Evolutionary conservation across 1,140 invertebrate genomes (phyloP).

Genomic region (Dreissena polymorpha): DNA sequence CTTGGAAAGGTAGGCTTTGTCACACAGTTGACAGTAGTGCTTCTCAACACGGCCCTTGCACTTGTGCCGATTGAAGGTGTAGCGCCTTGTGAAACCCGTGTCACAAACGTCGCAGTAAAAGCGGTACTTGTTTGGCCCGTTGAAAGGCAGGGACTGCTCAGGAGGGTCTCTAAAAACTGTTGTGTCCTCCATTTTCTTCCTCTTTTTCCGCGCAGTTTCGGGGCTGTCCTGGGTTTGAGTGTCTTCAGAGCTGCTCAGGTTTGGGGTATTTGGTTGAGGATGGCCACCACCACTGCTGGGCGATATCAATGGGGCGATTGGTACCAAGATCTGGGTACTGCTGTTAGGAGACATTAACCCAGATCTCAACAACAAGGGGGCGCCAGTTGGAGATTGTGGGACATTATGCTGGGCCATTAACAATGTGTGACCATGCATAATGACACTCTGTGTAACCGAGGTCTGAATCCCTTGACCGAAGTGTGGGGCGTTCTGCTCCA

Average conservation of each 20-base stretch:
- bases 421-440: not conserved
- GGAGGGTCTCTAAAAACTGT: slow-evolving; percentile 42
- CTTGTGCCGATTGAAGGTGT: slow-evolving; percentile 51
- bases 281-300: not conserved
- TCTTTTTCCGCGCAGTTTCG: slow-evolving; percentile 3
- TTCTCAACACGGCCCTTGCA: slow-evolving; percentile 52
- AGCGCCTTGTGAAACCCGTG: slow-evolving; percentile 46
- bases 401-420: not conserved
- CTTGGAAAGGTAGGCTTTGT: slow-evolving; percentile 54
- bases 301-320: not conserved
- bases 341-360: not conserved
- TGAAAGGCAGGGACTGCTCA: slow-evolving; percentile 48
- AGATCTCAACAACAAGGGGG: not conserved
- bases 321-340: not conserved
- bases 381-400: not conserved
- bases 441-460: not conserved
- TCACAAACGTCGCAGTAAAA: slow-evolving; percentile 54
- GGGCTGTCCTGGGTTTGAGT: not conserved
- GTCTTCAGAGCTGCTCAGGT: not conserved
- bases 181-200: slow-evolving; percentile 43
- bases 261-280: not conserved
- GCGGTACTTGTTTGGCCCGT: slow-evolving; percentile 49
- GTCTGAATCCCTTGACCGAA: not conserved
- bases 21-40: slow-evolving; percentile 52
- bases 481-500: not conserved